Evolutionary conservation across 2,797 vertebrate genomes (phyloP), one percentile per base, ranked within the genome.

Genomic region (Megaceryle alcyon): DNA sequence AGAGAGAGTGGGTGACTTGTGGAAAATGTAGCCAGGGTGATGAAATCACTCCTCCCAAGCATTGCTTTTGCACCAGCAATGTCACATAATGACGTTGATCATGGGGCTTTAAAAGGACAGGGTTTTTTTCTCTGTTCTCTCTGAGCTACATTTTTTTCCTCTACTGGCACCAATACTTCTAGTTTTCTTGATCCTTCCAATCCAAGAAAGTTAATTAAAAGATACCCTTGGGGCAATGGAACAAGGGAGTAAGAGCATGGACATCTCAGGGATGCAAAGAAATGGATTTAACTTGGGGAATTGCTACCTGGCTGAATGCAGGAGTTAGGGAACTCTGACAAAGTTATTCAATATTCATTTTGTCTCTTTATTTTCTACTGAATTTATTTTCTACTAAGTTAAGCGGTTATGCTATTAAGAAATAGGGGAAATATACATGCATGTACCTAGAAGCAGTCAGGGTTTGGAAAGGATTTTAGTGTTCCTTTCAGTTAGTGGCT

Each of bases 11-110:
- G 88, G 61, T 92, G 79, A 82, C 21, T 19, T 89, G 57, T 65
- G 82, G 87, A 94, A 82, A 70, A 75, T 91, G 78, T 60, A 94
- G 26, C 59, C 61, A 83, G 70, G 54, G 64, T 95, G 92, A 75
- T 89, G 92, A 75, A 88, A 78, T 86, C 77, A 29, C n/a, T 83
- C 49, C 76, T 92, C 79, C 91, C 65, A 81, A 51, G 63, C 69
- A 31, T 68, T 43, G 37, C 75, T 91, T 83, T 88, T 76, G 44
- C 82, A 87, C 82, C 28, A 26, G 72, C 61, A 51, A 1, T 59
- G 86, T 86, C 86, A 85, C 82, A 29, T 71, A 82, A 51, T 71
- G 54, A 77, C 77, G 53, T 1, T 46, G 72, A 91, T 96, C 91
- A 92, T 69, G 78, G 73, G 41, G n/a, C 59, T 90, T 33, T 59